These are phyloP conservation scores for Cataglyphis cursor DNA, from an alignment of 2,888 invertebrate species.

Conservation along the genomic window DNA sequence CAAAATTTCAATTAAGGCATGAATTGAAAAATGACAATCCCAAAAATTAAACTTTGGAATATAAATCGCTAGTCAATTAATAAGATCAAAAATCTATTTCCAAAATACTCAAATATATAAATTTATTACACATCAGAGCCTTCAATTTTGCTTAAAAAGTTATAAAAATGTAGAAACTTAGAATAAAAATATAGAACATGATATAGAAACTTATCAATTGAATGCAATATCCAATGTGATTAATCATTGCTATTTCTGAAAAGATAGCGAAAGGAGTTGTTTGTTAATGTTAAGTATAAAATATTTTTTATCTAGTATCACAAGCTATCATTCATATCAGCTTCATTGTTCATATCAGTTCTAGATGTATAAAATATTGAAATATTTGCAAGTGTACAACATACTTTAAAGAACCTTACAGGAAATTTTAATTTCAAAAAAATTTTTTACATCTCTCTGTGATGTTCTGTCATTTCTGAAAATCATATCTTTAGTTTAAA, in stretches of 20 bases:
- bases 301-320: not conserved
- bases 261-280: not conserved
- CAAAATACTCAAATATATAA: not conserved
- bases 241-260: not conserved
- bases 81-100: not conserved
- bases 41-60: not conserved
- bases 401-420: not conserved
- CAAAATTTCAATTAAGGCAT: not conserved
- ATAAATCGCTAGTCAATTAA: not conserved
- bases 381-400: not conserved
- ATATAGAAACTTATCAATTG: not conserved
- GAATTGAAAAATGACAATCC: not conserved
- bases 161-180: not conserved
- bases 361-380: not conserved
- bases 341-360: not conserved
- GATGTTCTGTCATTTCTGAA: not conserved
- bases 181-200: not conserved
- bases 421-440: not conserved
- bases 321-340: no score
- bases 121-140: not conserved
- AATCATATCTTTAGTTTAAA: not conserved
- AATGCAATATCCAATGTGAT: not conserved
- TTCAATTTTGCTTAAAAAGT: no score
- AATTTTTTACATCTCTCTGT: not conserved
- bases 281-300: not conserved